phyloP scores from a whole-genome alignment of 1,140 invertebrate genomes.

The Archivesica marissinica region DNA sequence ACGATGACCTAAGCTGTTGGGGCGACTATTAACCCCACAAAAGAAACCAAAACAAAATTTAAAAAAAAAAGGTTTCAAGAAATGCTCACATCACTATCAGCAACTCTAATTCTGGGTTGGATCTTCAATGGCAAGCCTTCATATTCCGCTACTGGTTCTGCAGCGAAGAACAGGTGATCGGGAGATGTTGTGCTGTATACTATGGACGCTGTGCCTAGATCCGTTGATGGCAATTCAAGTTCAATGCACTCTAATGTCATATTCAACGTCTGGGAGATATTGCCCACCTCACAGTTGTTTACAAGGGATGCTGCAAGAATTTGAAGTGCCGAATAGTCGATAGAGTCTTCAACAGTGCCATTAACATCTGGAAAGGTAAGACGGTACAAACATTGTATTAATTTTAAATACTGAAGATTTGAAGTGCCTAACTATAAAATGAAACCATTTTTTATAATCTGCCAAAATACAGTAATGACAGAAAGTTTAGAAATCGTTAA shows the following conservation, averaged over 20 bases:
- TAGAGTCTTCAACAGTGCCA: background rate
- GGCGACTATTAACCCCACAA: too few species aligned
- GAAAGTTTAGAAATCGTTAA: too few species aligned
- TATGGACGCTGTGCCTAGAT: background rate
- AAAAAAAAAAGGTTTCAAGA: too few species aligned
- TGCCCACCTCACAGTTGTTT: conserved; percentile 53
- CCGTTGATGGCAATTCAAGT: background rate
- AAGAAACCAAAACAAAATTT: too few species aligned
- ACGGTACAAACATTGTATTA: too few species aligned
- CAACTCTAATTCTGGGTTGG: conserved; percentile 41
- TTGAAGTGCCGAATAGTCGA: conserved; percentile 1
- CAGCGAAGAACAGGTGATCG: conserved; percentile 34
- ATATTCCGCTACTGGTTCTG: conserved; percentile 23
- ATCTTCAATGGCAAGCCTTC: conserved; percentile 21
- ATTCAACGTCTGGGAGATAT: conserved; percentile 26
- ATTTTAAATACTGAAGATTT: too few species aligned
- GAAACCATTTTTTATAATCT: too few species aligned
- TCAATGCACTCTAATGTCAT: conserved; percentile 18
- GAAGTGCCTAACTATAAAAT: too few species aligned
- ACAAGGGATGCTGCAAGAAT: conserved; percentile 6
- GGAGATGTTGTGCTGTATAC: conserved; percentile 36
- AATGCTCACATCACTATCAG: conserved; percentile 40
- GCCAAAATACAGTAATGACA: too few species aligned
- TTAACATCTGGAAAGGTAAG: conserved; percentile 23
- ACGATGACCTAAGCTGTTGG: too few species aligned